These are phyloP conservation scores for Andrena minutula DNA, from an alignment of 2,888 invertebrate genomes.

Conservation along the genomic window DNA sequence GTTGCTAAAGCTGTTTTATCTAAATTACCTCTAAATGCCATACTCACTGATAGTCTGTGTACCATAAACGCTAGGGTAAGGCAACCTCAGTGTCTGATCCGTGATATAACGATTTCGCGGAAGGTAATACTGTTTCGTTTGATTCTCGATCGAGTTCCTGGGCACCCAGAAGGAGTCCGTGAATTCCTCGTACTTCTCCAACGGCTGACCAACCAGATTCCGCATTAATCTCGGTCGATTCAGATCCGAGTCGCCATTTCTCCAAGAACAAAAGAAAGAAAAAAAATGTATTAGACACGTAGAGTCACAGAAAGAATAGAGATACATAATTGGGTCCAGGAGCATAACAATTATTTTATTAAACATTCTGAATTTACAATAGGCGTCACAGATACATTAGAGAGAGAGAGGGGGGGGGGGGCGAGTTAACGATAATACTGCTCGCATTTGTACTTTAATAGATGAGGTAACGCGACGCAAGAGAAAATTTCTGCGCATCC, in stretches of 20 bases:
- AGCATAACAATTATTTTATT: conserved; percentile 46
- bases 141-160: conserved; percentile 79
- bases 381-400: background rate
- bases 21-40: background rate
- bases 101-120: conserved; percentile 87
- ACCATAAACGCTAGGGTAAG: conserved; percentile 81
- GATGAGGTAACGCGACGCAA: background rate
- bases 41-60: conserved; percentile 80
- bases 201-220: conserved; percentile 74
- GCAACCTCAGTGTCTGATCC: conserved; percentile 84
- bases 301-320: background rate
- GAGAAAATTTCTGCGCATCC: background rate
- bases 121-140: conserved; percentile 87
- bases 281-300: conserved; percentile 16
- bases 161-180: conserved; percentile 77
- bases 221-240: conserved; percentile 73
- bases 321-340: background rate
- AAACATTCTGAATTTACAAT: conserved; percentile 48
- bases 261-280: conserved; percentile 61
- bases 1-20: background rate
- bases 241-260: conserved; percentile 77
- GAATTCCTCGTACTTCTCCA: conserved; percentile 74
- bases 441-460: background rate
- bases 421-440: background rate
- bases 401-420: too few species aligned